phyloP scores from a whole-genome alignment of 1,140 invertebrate genomes.

The Drosophila tani region DNA sequence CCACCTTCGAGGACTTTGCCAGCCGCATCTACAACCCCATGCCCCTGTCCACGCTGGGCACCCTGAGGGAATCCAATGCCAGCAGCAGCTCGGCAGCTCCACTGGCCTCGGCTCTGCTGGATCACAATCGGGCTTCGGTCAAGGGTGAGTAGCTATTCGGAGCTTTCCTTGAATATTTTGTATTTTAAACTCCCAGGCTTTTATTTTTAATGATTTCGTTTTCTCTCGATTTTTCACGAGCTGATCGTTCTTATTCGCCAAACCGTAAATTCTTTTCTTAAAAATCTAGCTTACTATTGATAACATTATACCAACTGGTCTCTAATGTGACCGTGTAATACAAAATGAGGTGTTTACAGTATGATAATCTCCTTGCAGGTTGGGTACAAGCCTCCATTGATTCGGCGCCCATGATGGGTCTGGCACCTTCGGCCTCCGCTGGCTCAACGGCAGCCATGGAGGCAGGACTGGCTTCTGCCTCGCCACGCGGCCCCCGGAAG shows the following conservation, averaged over 20 bases:
- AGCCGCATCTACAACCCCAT: slow-evolving; percentile 93
- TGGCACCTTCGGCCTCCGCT: slow-evolving; percentile 72
- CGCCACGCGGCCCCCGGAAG: slow-evolving; percentile 86
- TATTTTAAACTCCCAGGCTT: no score
- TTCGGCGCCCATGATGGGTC: slow-evolving; percentile 61
- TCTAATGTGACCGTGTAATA: not conserved
- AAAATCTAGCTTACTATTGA: no score
- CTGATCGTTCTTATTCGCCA: no score
- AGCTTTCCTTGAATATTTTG: no score
- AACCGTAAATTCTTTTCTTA: no score
- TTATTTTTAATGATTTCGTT: no score
- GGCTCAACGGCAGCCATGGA: slow-evolving; percentile 80
- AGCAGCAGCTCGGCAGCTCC: slow-evolving; percentile 76
- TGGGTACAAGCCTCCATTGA: slow-evolving; percentile 84
- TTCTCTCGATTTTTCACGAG: no score
- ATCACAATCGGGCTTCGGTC: slow-evolving; percentile 84
- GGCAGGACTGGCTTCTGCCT: slow-evolving; percentile 67
- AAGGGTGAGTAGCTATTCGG: slow-evolving; percentile 53
- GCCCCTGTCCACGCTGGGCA: slow-evolving; percentile 84
- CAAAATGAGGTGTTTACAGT: no score
- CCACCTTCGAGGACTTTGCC: slow-evolving; percentile 97
- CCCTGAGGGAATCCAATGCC: slow-evolving; percentile 68
- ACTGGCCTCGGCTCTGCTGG: slow-evolving; percentile 86
- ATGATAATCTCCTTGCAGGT: slow-evolving; percentile 50
- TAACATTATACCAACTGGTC: no score